These are phyloP conservation scores for Cyrtorhinus lividipennis DNA, from an alignment of 1,140 invertebrate genomes.

Conservation along the genomic window DNA sequence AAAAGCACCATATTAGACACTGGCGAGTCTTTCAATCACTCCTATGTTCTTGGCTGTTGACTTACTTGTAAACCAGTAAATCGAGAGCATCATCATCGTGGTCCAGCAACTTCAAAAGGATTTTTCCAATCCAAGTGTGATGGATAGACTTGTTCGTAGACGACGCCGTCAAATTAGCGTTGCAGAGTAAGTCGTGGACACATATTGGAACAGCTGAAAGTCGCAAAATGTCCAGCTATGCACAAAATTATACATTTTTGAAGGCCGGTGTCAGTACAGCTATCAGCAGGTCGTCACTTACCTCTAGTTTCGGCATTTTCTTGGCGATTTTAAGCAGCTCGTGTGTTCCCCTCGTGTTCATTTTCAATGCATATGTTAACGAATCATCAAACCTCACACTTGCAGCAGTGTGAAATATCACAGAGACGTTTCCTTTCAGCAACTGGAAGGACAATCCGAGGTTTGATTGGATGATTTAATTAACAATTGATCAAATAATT, in stretches of 20 bases:
- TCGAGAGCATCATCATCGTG: conserved; percentile 42
- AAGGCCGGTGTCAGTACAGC: too few relatives aligned
- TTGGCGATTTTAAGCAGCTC: background rate
- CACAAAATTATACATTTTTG: too few relatives aligned
- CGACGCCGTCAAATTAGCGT: conserved; percentile 45
- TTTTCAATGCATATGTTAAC: background rate
- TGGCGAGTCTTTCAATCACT: too few relatives aligned
- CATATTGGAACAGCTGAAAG: conserved; percentile 57
- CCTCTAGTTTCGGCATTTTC: background rate
- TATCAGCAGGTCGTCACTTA: too few relatives aligned
- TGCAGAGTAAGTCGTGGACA: conserved; percentile 80
- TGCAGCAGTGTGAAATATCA: background rate
- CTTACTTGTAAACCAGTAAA: conserved; percentile 36
- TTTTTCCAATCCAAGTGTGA: conserved; percentile 43
- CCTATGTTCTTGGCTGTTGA: too few relatives aligned
- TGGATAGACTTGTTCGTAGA: conserved; percentile 57
- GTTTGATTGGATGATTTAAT: too few relatives aligned
- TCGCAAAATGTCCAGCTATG: background rate
- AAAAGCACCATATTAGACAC: too few relatives aligned
- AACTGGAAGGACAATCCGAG: conserved; percentile 9
- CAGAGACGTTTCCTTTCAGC: background rate
- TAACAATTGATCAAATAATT: too few relatives aligned
- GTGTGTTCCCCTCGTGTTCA: background rate
- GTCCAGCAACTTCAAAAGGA: conserved; percentile 42
- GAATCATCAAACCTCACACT: background rate